A percentile compares a stretch with the other conserved stretches of the same genome.
Evolutionary conservation across 2,113 vertebrate genomes (phyloP).

Genomic region (Noturus placidus): DNA sequence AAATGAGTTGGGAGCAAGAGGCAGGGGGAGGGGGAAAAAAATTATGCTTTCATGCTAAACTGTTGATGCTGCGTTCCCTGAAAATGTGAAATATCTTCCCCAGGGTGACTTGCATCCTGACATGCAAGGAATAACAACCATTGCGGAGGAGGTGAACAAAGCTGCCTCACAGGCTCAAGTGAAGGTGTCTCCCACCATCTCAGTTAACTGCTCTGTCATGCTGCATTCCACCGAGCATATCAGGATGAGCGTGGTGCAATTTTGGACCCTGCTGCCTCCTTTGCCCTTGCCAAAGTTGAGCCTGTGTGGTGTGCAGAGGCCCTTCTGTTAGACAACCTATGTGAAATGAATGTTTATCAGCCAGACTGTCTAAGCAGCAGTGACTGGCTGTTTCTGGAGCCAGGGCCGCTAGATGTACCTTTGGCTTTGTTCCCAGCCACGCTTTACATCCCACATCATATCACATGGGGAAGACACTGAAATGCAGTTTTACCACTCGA

Average conservation of each 20-base stretch:
- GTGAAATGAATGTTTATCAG: slow-evolving; percentile 57
- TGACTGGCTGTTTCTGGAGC: slow-evolving; percentile 43
- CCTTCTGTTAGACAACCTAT: slow-evolving; percentile 42
- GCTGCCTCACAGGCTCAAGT: slow-evolving; percentile 32
- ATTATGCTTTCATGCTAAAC: slow-evolving; percentile 54
- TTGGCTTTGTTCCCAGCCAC: slow-evolving; percentile 45
- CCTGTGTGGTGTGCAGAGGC: slow-evolving; percentile 31
- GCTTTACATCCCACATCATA: slow-evolving; percentile 44
- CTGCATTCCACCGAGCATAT: slow-evolving; percentile 33
- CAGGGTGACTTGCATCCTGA: slow-evolving; percentile 42
- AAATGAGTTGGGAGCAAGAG: slow-evolving; percentile 33
- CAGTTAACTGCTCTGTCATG: slow-evolving; percentile 47
- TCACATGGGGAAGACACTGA: slow-evolving; percentile 22
- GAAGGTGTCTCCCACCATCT: slow-evolving; percentile 42
- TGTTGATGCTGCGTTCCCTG: slow-evolving; percentile 52
- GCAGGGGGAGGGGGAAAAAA: slow-evolving; percentile 3
- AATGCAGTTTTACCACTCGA: slow-evolving; percentile 2
- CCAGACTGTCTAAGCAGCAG: slow-evolving; percentile 35
- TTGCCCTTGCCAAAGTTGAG: slow-evolving; percentile 30
- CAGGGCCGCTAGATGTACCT: slow-evolving; percentile 41
- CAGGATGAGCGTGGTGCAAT: slow-evolving; percentile 19
- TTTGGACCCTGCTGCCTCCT: slow-evolving; percentile 22
- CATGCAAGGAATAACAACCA: slow-evolving; percentile 49
- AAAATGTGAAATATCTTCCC: slow-evolving; percentile 52
- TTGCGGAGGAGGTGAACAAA: slow-evolving; percentile 43